A percentile compares a stretch with the other conserved stretches of the same genome.
phyloP scores from a whole-genome alignment of 2,888 invertebrate genomes.

The Lasioglossum pauxillum region DNA sequence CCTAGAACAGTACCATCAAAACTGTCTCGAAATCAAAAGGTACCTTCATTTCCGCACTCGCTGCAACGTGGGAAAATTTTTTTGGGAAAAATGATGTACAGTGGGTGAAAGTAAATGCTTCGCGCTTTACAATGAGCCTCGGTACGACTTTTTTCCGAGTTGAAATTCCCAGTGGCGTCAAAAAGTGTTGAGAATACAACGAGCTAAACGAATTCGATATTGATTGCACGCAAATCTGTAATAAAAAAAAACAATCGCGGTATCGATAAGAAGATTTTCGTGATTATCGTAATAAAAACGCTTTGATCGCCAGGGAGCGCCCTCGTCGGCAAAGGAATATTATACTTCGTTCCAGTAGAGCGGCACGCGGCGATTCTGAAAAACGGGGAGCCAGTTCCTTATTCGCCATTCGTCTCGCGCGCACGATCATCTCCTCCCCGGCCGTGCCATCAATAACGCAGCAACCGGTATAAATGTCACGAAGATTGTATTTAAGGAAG shows the following conservation, averaged over 20 bases:
- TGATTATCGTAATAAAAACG: background rate
- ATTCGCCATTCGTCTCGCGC: conserved; percentile 30
- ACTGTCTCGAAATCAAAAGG: too few relatives aligned
- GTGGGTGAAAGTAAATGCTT: too few relatives aligned
- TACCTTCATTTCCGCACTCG: too few relatives aligned
- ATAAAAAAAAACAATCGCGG: background rate
- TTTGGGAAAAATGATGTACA: too few relatives aligned
- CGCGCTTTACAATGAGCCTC: too few relatives aligned
- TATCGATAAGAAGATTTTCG: background rate
- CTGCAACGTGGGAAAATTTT: too few relatives aligned
- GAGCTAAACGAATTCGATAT: background rate
- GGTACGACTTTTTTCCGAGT: too few relatives aligned
- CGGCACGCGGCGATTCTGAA: background rate
- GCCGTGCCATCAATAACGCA: conserved; percentile 6
- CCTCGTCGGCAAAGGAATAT: background rate
- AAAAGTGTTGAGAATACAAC: background rate
- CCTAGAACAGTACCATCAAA: too few relatives aligned
- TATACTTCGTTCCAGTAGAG: background rate
- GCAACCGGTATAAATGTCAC: conserved; percentile 16
- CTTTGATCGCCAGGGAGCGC: background rate
- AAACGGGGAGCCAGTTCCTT: background rate
- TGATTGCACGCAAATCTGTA: background rate
- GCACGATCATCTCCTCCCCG: background rate
- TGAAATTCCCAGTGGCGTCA: background rate
- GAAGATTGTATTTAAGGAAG: conserved; percentile 27